Percentiles rank a stretch among this genome's conserved stretches.
phyloP scores from a whole-genome alignment of 2,797 vertebrate species.

The Ataeniobius toweri region DNA sequence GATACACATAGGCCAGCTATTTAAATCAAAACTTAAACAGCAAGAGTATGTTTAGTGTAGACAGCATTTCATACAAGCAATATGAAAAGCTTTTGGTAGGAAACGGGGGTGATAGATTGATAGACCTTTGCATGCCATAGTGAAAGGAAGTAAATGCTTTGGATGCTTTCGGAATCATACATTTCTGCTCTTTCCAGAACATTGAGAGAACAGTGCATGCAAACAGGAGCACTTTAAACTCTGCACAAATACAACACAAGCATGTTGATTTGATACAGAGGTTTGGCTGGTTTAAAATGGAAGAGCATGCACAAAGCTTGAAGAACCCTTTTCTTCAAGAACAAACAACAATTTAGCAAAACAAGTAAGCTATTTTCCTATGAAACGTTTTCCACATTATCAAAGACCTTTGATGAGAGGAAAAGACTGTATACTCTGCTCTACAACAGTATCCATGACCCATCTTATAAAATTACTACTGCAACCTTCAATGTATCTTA shows the following conservation, averaged over 20 bases:
- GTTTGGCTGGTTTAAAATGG: constrained; percentile 17
- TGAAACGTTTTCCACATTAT: constrained; percentile 21
- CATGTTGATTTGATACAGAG: constrained; percentile 33
- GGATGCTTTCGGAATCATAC: constrained; percentile 41
- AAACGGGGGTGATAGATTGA: constrained; percentile 38
- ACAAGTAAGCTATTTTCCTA: constrained; percentile 4
- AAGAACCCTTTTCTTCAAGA: constrained; percentile 39
- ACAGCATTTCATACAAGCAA: constrained; percentile 58
- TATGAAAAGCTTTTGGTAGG: constrained; percentile 61
- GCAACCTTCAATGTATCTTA: not conserved
- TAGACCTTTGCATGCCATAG: constrained; percentile 61
- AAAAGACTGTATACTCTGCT: not conserved
- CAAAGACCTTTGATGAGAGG: constrained; percentile 19
- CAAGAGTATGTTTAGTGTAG: constrained; percentile 53
- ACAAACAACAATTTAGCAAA: constrained; percentile 18
- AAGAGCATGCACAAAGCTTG: constrained; percentile 51
- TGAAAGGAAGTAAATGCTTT: constrained; percentile 32
- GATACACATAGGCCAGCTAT: constrained; percentile 51
- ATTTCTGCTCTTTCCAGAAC: constrained; percentile 48
- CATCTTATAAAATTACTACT: not conserved
- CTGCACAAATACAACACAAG: constrained; percentile 40
- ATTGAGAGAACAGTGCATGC: constrained; percentile 54
- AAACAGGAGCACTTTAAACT: constrained; percentile 31
- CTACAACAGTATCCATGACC: not conserved
- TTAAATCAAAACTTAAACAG: constrained; percentile 78